These are phyloP conservation scores for Drosophila lacicola DNA, from an alignment of 2,888 invertebrate genomes.

Conservation along the genomic window DNA sequence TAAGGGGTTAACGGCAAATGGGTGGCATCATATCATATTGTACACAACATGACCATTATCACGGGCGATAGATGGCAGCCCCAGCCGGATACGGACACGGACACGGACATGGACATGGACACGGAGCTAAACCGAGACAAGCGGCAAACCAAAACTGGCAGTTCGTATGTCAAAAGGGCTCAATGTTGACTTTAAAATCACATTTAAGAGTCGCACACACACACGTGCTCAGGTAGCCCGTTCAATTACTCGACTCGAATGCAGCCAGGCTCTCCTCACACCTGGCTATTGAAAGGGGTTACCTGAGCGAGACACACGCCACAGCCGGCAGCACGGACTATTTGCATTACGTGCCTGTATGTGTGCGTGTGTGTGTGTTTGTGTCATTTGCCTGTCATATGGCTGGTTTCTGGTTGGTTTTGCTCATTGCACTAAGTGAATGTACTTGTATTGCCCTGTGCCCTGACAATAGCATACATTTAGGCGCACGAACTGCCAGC, in stretches of 20 bases:
- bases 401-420: slow-evolving; percentile 45
- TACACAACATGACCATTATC: slow-evolving; percentile 52
- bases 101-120: slow-evolving; percentile 5
- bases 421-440: slow-evolving; percentile 71
- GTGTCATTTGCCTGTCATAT: slow-evolving; percentile 52
- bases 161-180: slow-evolving; percentile 66
- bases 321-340: slow-evolving; percentile 49
- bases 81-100: slow-evolving; percentile 6
- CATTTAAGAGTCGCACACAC: slow-evolving; percentile 55
- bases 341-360: slow-evolving; percentile 33
- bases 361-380: not conserved
- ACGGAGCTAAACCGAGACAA: slow-evolving; percentile 42
- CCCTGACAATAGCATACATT: slow-evolving; percentile 74
- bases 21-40: slow-evolving; percentile 40
- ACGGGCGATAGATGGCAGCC: slow-evolving; percentile 16
- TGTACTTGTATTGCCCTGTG: slow-evolving; percentile 48
- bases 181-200: slow-evolving; percentile 76
- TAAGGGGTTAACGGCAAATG: slow-evolving; percentile 19
- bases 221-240: slow-evolving; percentile 30
- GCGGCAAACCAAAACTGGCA: slow-evolving; percentile 74
- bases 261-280: slow-evolving; percentile 42
- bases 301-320: slow-evolving; percentile 72
- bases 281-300: slow-evolving; percentile 70
- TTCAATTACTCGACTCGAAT: slow-evolving; percentile 68
- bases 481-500: slow-evolving; percentile 62